A percentile compares a stretch with the other conserved stretches of the same genome.
Conservation (phyloP, 1,140 invertebrate species). For the Zeugodacus cucurbitae region DNA sequence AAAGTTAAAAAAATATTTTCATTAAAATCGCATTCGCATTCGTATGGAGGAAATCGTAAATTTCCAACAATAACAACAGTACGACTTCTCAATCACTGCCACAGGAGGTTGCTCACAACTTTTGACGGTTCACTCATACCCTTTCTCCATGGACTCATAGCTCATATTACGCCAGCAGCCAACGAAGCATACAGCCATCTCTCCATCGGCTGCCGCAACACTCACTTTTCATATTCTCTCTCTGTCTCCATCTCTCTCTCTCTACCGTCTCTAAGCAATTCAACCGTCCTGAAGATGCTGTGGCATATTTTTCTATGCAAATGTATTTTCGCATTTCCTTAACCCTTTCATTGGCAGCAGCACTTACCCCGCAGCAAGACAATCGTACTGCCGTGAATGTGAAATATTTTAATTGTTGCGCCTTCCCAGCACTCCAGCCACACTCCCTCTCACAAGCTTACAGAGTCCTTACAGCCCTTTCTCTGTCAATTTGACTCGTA, state of each 20-base stretch:
- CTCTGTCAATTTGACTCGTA: background rate
- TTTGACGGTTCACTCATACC: background rate
- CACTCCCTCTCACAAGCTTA: background rate
- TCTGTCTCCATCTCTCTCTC: too few relatives aligned
- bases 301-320: constrained; percentile 27
- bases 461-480: background rate
- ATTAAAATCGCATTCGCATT: constrained; percentile 40
- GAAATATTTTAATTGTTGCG: constrained; percentile 29
- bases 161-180: constrained; percentile 5
- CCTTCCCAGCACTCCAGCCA: background rate
- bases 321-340: constrained; percentile 20
- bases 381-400: background rate
- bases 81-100: background rate
- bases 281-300: constrained; percentile 22
- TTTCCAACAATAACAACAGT: constrained; percentile 16
- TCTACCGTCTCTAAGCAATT: background rate
- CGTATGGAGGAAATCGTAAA: constrained; percentile 35
- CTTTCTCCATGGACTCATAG: background rate
- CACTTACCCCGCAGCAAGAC: background rate
- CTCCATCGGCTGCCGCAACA: background rate
- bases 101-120: background rate
- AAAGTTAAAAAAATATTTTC: constrained; percentile 64
- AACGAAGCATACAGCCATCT: background rate
- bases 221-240: too few relatives aligned
- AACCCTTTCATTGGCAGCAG: background rate